These are phyloP conservation scores for Parnassius apollo DNA, from an alignment of 2,888 invertebrate genomes.

Conservation along the genomic window DNA sequence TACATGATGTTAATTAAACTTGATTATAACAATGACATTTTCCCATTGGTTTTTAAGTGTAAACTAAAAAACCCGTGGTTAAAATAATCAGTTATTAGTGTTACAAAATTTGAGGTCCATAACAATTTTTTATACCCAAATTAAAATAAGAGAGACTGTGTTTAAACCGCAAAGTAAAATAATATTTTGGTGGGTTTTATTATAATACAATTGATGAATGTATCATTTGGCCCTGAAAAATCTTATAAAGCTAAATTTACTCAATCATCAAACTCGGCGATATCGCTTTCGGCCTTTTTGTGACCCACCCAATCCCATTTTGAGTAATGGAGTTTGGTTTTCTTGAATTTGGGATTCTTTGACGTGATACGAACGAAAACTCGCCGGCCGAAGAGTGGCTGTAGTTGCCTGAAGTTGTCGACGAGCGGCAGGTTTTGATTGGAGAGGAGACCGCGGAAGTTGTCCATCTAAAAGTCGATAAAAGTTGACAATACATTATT, in stretches of 20 bases:
- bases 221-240: constrained; percentile 9
- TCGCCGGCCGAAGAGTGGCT: constrained; percentile 84
- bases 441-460: constrained; percentile 83
- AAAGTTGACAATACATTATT: background rate
- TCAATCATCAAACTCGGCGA: constrained; percentile 72
- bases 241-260: constrained; percentile 4
- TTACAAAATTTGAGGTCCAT: constrained; percentile 5
- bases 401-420: constrained; percentile 86
- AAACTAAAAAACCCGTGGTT: constrained; percentile 48
- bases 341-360: constrained; percentile 79
- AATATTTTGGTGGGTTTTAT: constrained; percentile 14
- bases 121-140: constrained; percentile 12
- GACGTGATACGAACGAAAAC: constrained; percentile 84
- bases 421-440: constrained; percentile 83
- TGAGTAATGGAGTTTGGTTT: constrained; percentile 80
- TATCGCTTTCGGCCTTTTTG: constrained; percentile 74
- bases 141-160: constrained; percentile 6
- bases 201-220: background rate
- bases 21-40: constrained; percentile 31
- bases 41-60: constrained; percentile 47
- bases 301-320: constrained; percentile 84
- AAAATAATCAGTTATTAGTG: constrained; percentile 23
- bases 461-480: constrained; percentile 76
- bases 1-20: constrained; percentile 42
- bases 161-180: constrained; percentile 6